These are phyloP conservation scores for Chymomyza costata DNA, from an alignment of 1,140 invertebrate species.

Conservation along the genomic window DNA sequence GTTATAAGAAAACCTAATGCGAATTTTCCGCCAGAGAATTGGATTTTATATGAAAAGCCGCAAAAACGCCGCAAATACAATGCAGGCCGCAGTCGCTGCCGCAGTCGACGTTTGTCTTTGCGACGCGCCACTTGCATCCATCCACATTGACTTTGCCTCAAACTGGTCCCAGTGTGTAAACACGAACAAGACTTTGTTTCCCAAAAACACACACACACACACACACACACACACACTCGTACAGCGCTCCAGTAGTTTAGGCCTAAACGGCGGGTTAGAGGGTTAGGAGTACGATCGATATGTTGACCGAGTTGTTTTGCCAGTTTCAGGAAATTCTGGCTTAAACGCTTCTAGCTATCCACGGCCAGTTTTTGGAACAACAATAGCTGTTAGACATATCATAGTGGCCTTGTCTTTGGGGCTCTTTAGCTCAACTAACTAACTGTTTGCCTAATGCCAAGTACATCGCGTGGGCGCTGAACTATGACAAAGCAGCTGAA, in stretches of 20 bases:
- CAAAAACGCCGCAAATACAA: slow-evolving; percentile 57
- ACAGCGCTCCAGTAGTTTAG: too few species aligned
- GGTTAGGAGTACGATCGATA: too few species aligned
- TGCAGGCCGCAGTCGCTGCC: slow-evolving; percentile 47
- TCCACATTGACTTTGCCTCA: slow-evolving; percentile 24
- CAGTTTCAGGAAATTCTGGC: slow-evolving; percentile 46
- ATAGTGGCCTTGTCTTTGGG: slow-evolving; percentile 48
- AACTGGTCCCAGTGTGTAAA: slow-evolving; percentile 40
- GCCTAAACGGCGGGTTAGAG: too few species aligned
- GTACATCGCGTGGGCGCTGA: slow-evolving; percentile 22
- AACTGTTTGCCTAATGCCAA: too few species aligned
- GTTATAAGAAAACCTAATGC: slow-evolving; percentile 75
- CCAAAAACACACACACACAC: not conserved
- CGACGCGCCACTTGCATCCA: too few species aligned
- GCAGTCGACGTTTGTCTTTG: slow-evolving; percentile 39
- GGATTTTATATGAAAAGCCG: slow-evolving; percentile 73
- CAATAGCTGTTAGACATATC: slow-evolving; percentile 4
- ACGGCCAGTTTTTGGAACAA: too few species aligned
- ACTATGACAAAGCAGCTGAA: slow-evolving; percentile 49
- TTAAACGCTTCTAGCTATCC: slow-evolving; percentile 4
- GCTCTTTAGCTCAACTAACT: too few species aligned
- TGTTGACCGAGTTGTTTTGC: slow-evolving; percentile 47
- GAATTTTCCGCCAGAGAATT: slow-evolving; percentile 71
- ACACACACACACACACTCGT: not conserved
- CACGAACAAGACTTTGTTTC: too few species aligned